Base-by-base conservation (phyloP, 2,888 invertebrate species). In the Atethmia centrago region DNA sequence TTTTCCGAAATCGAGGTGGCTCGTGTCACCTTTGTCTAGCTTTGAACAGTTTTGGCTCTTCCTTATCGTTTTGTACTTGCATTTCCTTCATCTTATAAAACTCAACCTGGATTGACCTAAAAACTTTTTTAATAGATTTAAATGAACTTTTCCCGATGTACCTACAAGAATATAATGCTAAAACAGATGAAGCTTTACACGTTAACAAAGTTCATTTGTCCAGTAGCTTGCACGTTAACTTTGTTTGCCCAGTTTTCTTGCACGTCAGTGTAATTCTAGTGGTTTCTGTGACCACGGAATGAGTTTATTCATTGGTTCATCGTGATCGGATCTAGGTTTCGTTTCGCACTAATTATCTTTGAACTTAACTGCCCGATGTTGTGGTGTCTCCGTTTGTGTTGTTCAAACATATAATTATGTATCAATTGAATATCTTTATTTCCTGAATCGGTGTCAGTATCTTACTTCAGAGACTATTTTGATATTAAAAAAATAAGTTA, bases 191-290 rank as follows among this genome's bases (percentile, higher is more conserved):
- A 71, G 59, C 14, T 31, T 25, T 51, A 74, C 55, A 65, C 36
- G 19, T 45, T n/a, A 47, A 36, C 25, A 40, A 80, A 79, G 19
- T 66, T 63, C 56, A 51, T 80, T 56, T 47, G 10, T 21, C 12
- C 65, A 66, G 66, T 66, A 40, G 51, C 40, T 42, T 28, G 59
- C 56, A 55, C 58, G 53, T 75, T 72, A 66, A 74, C 79, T 71
- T 79, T 74, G 74, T 68, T 71, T 53, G 62, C 45, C 21, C 19
- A 62, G 77, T 85, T 79, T 63, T 51, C 59, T 65, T 74, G 73
- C 73, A 74, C 64, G 63, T 49, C 67, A 64, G 64, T 75, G 80
- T 85, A 80, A 84, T 84, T 71, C 80, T 65, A 62, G 71, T 49
- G 70, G 77, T 77, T 65, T 53, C 59, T 74, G 63, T 64, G 76